phyloP scores from a whole-genome alignment of 2,797 vertebrate genomes.

The Tokudaia tokunoshimensis region DNA sequence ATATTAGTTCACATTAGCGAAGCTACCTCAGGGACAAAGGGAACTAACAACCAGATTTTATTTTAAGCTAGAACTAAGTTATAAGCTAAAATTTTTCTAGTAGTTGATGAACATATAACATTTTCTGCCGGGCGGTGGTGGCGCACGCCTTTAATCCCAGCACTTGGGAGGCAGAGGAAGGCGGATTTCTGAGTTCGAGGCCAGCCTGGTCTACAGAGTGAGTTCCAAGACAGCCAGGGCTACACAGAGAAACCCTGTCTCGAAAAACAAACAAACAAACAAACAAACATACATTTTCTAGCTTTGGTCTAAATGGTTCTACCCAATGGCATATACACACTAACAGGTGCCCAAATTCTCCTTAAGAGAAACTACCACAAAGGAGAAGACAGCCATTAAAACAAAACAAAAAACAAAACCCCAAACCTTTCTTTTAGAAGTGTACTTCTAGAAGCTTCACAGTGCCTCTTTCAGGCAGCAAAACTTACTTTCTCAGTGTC shows the following conservation, averaged over 20 bases:
- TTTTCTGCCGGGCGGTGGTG: too few relatives aligned
- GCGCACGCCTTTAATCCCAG: too few relatives aligned
- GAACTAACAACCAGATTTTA: background rate
- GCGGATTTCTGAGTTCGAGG: too few relatives aligned
- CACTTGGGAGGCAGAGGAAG: too few relatives aligned
- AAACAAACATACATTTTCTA: slow-evolving; percentile 18
- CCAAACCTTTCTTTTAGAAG: background rate
- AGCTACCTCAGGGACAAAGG: slow-evolving; percentile 37
- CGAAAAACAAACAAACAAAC: too few relatives aligned
- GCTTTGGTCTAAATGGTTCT: background rate
- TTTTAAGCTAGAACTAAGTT: slow-evolving; percentile 13
- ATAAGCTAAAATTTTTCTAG: background rate
- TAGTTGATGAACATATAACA: background rate
- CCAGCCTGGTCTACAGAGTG: too few relatives aligned
- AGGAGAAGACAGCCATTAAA: background rate
- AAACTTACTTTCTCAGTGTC: background rate
- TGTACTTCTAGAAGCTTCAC: slow-evolving; percentile 18
- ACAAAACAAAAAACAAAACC: background rate
- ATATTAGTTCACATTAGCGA: background rate
- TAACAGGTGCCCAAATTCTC: background rate
- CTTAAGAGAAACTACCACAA: background rate
- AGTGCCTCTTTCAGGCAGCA: background rate
- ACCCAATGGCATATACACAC: background rate
- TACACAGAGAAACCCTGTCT: too few relatives aligned
- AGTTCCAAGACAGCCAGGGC: too few relatives aligned